Evolutionary conservation across 2,888 invertebrate species (phyloP), one percentile per base, ranked within the genome.

Genomic region (Petrophora chlorosata): DNA sequence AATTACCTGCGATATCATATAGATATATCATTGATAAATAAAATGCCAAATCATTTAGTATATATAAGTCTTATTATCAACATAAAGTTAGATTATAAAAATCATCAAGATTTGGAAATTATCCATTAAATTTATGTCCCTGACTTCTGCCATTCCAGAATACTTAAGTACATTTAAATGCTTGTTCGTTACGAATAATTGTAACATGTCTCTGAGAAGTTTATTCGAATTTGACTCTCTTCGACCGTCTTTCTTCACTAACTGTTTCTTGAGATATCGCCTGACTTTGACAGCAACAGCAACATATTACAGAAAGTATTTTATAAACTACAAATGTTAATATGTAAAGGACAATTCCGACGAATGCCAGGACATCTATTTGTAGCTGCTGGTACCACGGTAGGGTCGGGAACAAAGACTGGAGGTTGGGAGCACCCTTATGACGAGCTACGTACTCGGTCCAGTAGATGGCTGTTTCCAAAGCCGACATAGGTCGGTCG

Each of bases 401-500:
- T 12, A 77, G 56, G 22, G 65, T 71, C 0, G 82, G 76, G 63
- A 85, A 81, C 26, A 74, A 62, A 44, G 88, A 74, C 56, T 72
- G 72, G 1, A 91, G 71, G 58, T 89, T 82, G 0, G 86, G 86
- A 8, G 87, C 80, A 1, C 90, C 90, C 13, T 73, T 75, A 48
- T 90, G 84, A 14, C 89, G 70, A 16, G 92, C 79, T 53, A 92
- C 88, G 63, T 92, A 92, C 59, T 93, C 92, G 8, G 90, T 88
- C 88, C 92, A 92, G 76, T 92, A 92, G 65, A 92, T 79, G 45
- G 92, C 92, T 15, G 82, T 88, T 47, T 92, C 89, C 34, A 92
- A 54, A 0, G 92, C 90, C 3, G 90, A 81, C 61, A 85, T 82
- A 22, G 91, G 82, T 0, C 92, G 89, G 55, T 91, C 88, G 47